These are phyloP conservation scores for Aptenodytes forsteri DNA, from an alignment of 2,113 vertebrate species.

Conservation along the genomic window DNA sequence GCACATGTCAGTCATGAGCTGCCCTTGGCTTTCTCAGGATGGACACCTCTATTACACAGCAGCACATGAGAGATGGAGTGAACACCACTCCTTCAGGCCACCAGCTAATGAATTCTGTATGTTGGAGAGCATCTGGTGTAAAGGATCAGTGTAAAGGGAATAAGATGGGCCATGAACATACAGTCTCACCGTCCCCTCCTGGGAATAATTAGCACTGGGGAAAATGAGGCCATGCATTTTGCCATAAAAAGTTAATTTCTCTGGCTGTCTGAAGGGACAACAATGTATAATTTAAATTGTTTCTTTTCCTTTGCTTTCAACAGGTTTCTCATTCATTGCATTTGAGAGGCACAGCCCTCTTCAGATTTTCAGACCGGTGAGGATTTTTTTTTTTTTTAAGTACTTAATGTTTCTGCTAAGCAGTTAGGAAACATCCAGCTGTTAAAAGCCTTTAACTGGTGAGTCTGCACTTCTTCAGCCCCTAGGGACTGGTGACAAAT, in stretches of 20 bases:
- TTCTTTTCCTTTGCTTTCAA: neutral
- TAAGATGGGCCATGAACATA: neutral
- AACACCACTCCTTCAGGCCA: neutral
- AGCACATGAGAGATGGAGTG: neutral
- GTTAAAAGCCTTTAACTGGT: slow-evolving; percentile 63
- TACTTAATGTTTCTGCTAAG: slow-evolving; percentile 11
- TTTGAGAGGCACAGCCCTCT: neutral
- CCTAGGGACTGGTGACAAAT: neutral
- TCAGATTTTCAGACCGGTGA: neutral
- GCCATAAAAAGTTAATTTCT: neutral
- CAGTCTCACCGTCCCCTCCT: neutral
- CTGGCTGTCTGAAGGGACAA: neutral
- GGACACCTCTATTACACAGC: neutral
- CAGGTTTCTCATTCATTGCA: neutral
- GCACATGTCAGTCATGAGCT: neutral
- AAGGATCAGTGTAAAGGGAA: neutral
- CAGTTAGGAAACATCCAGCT: slow-evolving; percentile 46
- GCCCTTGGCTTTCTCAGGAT: neutral
- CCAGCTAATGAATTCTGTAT: neutral
- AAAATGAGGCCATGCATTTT: neutral
- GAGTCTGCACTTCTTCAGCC: neutral
- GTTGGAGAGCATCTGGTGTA: neutral
- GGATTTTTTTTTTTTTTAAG: neutral
- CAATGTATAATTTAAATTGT: neutral
- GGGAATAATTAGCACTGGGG: neutral